Evolutionary conservation across 2,113 vertebrate genomes (phyloP), one percentile per base, ranked within the genome.

Genomic region (Ceratotherium simum): DNA sequence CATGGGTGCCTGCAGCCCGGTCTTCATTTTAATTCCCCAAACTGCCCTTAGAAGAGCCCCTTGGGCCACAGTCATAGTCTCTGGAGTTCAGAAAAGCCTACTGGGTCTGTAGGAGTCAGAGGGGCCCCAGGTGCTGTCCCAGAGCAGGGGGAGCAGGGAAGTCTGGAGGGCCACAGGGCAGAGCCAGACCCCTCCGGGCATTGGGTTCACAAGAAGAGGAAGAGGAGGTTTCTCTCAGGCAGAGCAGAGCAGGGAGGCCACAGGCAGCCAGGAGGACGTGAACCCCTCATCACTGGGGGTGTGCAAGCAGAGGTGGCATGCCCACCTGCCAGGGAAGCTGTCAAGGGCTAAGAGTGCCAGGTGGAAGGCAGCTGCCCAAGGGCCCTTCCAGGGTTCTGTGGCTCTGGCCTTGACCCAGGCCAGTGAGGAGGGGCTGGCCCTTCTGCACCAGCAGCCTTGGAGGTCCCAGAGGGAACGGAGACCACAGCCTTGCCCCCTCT

Each of bases 111-210:
- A 10, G 78, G 23, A 36, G 33, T 64, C 42, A 42, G 91, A 91
- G 58, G 20, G 31, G 27, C 7, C 46, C 75, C 9, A 5, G 25
- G 56, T 20, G 11, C 23, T 33, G 33, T 27, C 31, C 60, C 65
- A 54, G 60, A 48, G 21, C 29, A 75, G 60, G 60, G 3, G 76
- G 21, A 39, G 29, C 23, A 20, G 69, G 65, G 36, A 60, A n/a
- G 51, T 20, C n/a, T 56, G n/a, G 31, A 46, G 42, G 65, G 4
- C n/a, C 12, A 39, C 4, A 13, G 65, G 78, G 7, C 10, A 48
- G 51, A 3, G 6, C n/a, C 29, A 36, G 67, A 27, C 14, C 29
- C 51, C 10, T 12, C 17, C 0, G 2, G 4, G 25, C 20, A 2
- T 1, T 60, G 65, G 33, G 65, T 13, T 54, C 82, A 39, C 29